These are phyloP conservation scores for Conchocele bisecta DNA, from an alignment of 2,888 invertebrate species.

Conservation along the genomic window DNA sequence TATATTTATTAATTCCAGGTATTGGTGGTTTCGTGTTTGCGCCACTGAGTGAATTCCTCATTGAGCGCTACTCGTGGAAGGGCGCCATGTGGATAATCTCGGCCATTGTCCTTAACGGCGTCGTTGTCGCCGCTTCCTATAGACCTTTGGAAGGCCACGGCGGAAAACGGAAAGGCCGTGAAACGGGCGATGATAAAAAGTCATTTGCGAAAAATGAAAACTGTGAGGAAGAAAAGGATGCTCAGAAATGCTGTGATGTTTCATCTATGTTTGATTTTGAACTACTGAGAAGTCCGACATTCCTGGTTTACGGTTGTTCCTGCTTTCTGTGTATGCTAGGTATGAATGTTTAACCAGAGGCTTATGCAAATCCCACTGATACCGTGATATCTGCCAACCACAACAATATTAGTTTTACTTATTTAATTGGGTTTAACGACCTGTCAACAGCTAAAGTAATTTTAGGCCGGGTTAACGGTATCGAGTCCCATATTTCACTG, in stretches of 20 bases:
- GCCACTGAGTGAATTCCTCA: constrained; percentile 88
- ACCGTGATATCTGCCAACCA: too few species aligned
- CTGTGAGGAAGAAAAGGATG: neutral
- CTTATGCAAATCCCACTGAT: too few species aligned
- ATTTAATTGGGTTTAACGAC: too few species aligned
- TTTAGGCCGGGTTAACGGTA: too few species aligned
- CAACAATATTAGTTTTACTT: too few species aligned
- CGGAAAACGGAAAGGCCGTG: neutral
- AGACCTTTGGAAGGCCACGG: constrained; percentile 87
- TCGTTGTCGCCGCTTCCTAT: constrained; percentile 90
- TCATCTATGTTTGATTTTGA: constrained; percentile 88
- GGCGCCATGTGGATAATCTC: constrained; percentile 90
- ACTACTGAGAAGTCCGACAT: constrained; percentile 92
- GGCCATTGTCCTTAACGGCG: constrained; percentile 90
- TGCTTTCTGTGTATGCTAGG: constrained; percentile 79
- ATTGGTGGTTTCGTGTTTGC: constrained; percentile 95
- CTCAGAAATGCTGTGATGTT: constrained; percentile 36
- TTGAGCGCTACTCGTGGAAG: constrained; percentile 89
- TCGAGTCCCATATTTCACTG: too few species aligned
- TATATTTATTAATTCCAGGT: too few species aligned
- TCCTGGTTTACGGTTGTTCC: constrained; percentile 83
- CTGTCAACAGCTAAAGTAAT: too few species aligned
- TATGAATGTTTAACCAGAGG: too few species aligned
- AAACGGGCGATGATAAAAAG: too few species aligned
- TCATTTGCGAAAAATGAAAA: constrained; percentile 4